Evolutionary conservation across 2,113 vertebrate genomes (phyloP), one percentile per base, ranked within the genome.

Genomic region (Lynx canadensis): DNA sequence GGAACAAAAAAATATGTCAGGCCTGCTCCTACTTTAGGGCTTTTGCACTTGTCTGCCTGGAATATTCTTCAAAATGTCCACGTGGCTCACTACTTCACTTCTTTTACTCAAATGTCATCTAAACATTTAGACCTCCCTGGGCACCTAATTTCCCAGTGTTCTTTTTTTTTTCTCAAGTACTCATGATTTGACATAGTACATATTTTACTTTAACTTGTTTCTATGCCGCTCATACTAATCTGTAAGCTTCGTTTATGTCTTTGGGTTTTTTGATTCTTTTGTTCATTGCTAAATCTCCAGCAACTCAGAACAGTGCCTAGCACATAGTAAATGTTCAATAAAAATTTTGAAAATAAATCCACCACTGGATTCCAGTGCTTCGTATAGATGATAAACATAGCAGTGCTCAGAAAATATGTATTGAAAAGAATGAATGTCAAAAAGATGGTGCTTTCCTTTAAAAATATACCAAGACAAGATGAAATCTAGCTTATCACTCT

Each of bases 401-500:
- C 36, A 63, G 38, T 31, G 3, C n/a, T 96, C 31, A 90, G 79
- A 78, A 71, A 73, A 45, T 55, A 66, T 41, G 50, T 60, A 89
- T 7, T 19, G 33, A 92, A 91, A 96, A 95, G 60, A 85, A 88
- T 13, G 12, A 92, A 96, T 74, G 25, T n/a, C 27, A 85, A 74
- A 79, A 94, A 91, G 31, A 93, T 92, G 57, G 36, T 92, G 38
- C 27, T 88, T 87, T 91, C 52, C 76, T 96, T 96, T 48, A 92
- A 88, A 92, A 90, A 93, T 9, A 57, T 19, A 90, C 12, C 25
- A 91, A 94, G 79, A 83, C 3, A 95, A 96, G 52, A 93, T 10
- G 25, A 96, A 95, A 80, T 87, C 65, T 78, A 84, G 80, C 19
- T 68, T 88, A 76, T 27, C 18, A 65, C 15, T 63, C 38, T 50